Percentiles rank a stretch among this genome's conserved stretches.
Evolutionary conservation across 2,888 invertebrate species (phyloP).

Genomic region (Nemotelus pantherinus): DNA sequence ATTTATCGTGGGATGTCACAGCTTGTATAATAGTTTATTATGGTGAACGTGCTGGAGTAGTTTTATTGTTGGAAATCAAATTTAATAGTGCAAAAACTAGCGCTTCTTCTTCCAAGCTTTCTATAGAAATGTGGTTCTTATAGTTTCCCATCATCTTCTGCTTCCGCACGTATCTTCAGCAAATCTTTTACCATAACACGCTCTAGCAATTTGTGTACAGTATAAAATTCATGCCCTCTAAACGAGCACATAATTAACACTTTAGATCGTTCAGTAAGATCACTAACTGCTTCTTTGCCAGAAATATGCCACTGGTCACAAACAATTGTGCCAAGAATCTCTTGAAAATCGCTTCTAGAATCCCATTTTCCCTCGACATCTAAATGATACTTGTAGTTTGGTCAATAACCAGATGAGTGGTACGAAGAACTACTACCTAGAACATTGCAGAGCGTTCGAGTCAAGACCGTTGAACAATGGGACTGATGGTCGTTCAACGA

Average conservation of each 20-base stretch:
- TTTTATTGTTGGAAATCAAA: too few species aligned
- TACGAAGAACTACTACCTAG: not conserved
- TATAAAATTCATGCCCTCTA: too few species aligned
- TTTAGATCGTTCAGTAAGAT: slow-evolving; percentile 15
- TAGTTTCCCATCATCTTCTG: too few species aligned
- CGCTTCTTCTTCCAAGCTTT: too few species aligned
- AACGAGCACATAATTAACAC: slow-evolving; percentile 12
- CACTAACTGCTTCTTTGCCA: not conserved
- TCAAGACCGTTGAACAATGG: slow-evolving; percentile 19
- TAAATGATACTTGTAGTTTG: not conserved
- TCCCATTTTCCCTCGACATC: not conserved
- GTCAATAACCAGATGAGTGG: slow-evolving; percentile 7
- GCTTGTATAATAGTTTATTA: too few species aligned
- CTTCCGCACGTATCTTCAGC: too few species aligned
- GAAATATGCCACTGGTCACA: slow-evolving; percentile 23
- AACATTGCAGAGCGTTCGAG: slow-evolving; percentile 8
- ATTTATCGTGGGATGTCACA: too few species aligned
- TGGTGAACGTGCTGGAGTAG: too few species aligned
- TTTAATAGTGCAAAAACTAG: too few species aligned
- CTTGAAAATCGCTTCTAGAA: not conserved
- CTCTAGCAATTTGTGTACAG: too few species aligned
- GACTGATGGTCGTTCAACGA: not conserved
- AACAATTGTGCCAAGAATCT: slow-evolving; percentile 21
- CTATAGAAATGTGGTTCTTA: too few species aligned
- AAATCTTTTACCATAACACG: too few species aligned